A percentile compares a stretch with the other conserved stretches of the same genome.
phyloP scores from a whole-genome alignment of 1,140 invertebrate species.

The Pogonus chalceus region DNA sequence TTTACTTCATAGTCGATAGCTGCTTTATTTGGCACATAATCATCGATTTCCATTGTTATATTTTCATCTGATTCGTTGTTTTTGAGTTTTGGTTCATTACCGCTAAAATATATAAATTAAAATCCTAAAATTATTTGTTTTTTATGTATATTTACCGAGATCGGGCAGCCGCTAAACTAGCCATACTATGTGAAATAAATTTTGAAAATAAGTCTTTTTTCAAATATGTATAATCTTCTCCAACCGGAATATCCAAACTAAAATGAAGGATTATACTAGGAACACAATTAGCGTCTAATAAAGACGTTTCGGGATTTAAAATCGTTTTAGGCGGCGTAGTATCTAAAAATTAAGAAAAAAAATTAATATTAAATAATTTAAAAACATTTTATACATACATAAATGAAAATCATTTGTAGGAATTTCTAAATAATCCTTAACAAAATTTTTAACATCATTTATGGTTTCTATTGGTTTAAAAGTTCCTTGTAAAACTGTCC shows the following conservation, averaged over 20 bases:
- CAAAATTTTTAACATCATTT: slow-evolving; percentile 54
- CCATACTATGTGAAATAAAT: slow-evolving; percentile 36
- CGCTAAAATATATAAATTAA: slow-evolving; percentile 17
- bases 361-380: slow-evolving; percentile 13
- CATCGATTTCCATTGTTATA: slow-evolving; percentile 12
- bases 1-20: slow-evolving; percentile 16
- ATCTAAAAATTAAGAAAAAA: slow-evolving; percentile 41
- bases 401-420: slow-evolving; percentile 54
- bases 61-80: slow-evolving; percentile 11
- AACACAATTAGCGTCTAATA: slow-evolving; percentile 60
- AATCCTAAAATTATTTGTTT: slow-evolving; percentile 4
- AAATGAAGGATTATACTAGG: slow-evolving; percentile 69
- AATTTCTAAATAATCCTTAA: slow-evolving; percentile 53
- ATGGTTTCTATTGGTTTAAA: slow-evolving; percentile 64
- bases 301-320: slow-evolving; percentile 42
- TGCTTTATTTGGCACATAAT: slow-evolving; percentile 16
- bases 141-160: background rate
- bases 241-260: slow-evolving; percentile 33
- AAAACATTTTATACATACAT: slow-evolving; percentile 46
- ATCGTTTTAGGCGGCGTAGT: slow-evolving; percentile 63
- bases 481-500: slow-evolving; percentile 65
- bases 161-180: slow-evolving; percentile 36
- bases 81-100: slow-evolving; percentile 18
- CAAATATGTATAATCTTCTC: slow-evolving; percentile 24
- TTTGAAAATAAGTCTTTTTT: slow-evolving; percentile 36